Base-by-base conservation (phyloP, 2,113 vertebrate species). In the Urocolius indicus region DNA sequence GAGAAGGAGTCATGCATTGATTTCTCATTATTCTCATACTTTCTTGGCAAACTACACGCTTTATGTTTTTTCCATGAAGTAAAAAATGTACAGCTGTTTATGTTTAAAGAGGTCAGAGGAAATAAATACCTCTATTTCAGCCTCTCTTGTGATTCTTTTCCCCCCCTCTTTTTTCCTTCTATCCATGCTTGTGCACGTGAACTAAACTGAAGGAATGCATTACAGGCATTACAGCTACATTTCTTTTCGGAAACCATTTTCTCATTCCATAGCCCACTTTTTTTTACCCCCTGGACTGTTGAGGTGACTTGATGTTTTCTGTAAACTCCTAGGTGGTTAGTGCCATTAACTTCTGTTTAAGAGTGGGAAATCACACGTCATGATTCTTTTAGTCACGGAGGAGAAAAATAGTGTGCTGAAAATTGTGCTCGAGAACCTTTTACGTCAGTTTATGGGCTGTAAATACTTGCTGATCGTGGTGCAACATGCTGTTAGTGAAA, bases 11-110 rank as follows among this genome's bases (percentile, higher is more conserved):
- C 75, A 80, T 67, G 55, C 87, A 91, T 73, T 87, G 93, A 89
- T 95, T 94, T 91, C 67, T 61, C 92, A 86, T 96, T 94, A 92
- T 95, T 91, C 75, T 90, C 36, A 49, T 85, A 67, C 51, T 73
- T 92, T 54, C 72, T 76, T 87, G 92, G 88, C 92, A 86, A 89
- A 74, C 51, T 12, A 22, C 34, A 38, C 0, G 0, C n/a, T 58
- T 83, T 54, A 16, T 94, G 24, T 80, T 92, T 89, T 83, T 90
- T 84, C 58, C 41, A 36, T 78, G 57, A 82, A 87, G 32, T 72
- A 45, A 79, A 95, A 80, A 71, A 87, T 67, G 34, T 78, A 84
- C 87, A 88, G 62, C 55, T 93, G 90, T 73, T 89, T 81, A 54
- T 75, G 55, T 87, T 92, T 95, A 87, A 89, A 92, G 62, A 62